Base-by-base conservation (phyloP, 2,888 invertebrate species). In the Cataglyphis altisquamis region DNA sequence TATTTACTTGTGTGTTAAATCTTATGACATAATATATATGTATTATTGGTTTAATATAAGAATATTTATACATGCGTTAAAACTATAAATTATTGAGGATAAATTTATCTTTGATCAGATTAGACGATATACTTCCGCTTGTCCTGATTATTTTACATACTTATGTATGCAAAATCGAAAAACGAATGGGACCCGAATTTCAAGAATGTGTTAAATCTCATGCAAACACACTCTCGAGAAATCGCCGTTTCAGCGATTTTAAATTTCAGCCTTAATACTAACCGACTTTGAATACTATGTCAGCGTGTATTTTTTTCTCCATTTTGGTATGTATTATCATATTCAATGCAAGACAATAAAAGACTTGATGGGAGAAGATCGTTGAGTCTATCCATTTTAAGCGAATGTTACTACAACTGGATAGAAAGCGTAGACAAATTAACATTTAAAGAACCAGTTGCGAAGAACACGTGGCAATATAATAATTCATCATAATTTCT, bases 181-280 rank as follows among this genome's bases (percentile, higher is more conserved):
- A 78, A 45, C 29, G 18, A 36, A 70, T 72, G 60, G 21, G 32
- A 73, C 60, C 78, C 25, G 12, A 80, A 80, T 80, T 72, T 80
- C 60, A 60, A 80, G 73, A 80, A 80, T 80, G 73, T 72, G 78
- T 60, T 80, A 80, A 80, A 62, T 62, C 29, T n/a, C 60, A 70
- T 72, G 74, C 48, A 80, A 80, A 80, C 60, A 80, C 21, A 36
- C n/a, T 72, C 39, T 62, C 36, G 78, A 73, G 60, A 73, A 39
- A 45, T 32, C 45, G 8, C 4, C 57, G 57, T 45, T 41, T 21
- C 8, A 45, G 25, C 57, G 57, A 60, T 78, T n/a, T 60, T 57
- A 60, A 41, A 72, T 21, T 45, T 18, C 55, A 21, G 36, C 1
- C 18, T 60, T 70, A 60, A 70, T 45, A 21, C 41, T 60, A 60